A percentile compares a stretch with the other conserved stretches of the same genome.
Conservation (phyloP, 2,797 vertebrate genomes). For the Morus bassanus region DNA sequence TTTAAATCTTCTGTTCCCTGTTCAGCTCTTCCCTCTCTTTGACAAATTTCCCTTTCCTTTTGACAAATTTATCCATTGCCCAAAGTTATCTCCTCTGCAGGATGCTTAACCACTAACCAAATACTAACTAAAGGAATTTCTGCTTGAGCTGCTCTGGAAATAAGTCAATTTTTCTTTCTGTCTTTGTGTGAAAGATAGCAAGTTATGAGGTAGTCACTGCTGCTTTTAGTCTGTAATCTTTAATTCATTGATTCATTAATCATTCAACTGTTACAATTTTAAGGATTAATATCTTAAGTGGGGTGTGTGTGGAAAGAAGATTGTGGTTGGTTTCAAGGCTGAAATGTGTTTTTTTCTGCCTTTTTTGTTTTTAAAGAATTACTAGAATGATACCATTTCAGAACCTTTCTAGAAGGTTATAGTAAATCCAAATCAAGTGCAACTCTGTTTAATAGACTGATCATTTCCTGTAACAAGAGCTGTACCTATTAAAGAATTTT, state of each 20-base stretch:
- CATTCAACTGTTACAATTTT: not conserved
- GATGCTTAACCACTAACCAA: not conserved
- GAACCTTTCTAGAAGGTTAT: not conserved
- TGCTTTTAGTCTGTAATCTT: not conserved
- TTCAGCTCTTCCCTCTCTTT: not conserved
- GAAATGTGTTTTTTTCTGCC: rapidly evolving
- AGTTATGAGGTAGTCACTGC: not conserved
- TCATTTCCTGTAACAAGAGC: not conserved
- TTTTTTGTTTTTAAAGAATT: not conserved
- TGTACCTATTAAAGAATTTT: not conserved
- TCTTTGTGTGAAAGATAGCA: not conserved
- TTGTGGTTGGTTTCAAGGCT: rapidly evolving
- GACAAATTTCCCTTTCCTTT: not conserved
- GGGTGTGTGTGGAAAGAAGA: not conserved
- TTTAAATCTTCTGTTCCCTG: not conserved
- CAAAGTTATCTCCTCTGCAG: not conserved
- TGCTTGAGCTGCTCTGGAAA: not conserved
- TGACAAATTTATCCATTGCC: not conserved
- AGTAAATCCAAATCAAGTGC: not conserved
- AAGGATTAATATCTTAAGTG: not conserved
- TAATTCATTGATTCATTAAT: not conserved
- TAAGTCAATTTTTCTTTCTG: not conserved
- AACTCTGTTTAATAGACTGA: not conserved
- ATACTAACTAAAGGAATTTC: not conserved
- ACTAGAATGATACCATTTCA: not conserved